Evolutionary conservation across 2,797 vertebrate genomes (phyloP).

Genomic region (Rallus crepitans): DNA sequence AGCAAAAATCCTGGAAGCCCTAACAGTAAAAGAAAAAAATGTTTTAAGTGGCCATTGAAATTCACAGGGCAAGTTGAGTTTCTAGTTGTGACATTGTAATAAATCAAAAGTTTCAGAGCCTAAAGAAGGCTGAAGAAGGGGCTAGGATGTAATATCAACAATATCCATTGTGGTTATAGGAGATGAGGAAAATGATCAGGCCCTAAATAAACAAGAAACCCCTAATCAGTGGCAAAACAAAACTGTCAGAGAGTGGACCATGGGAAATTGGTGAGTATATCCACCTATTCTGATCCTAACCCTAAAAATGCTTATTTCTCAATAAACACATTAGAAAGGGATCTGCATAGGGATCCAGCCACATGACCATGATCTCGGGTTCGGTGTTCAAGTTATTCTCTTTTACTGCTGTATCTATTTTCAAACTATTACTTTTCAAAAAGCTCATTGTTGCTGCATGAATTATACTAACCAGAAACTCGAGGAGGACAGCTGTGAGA

Average conservation of each 20-base stretch:
- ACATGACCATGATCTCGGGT: neutral
- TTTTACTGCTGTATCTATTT: neutral
- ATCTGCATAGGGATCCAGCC: neutral
- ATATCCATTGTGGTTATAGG: neutral
- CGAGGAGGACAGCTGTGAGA: neutral
- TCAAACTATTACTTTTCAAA: neutral
- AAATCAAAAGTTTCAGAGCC: neutral
- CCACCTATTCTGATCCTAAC: neutral
- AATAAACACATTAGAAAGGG: neutral
- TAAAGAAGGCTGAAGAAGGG: neutral
- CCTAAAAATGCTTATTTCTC: neutral
- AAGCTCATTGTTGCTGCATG: neutral
- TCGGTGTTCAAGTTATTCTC: neutral
- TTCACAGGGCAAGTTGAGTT: constrained; percentile 10
- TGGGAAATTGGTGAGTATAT: neutral
- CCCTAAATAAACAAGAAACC: neutral
- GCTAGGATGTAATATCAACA: neutral
- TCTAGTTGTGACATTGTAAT: neutral
- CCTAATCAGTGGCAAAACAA: neutral
- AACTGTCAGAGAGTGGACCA: neutral
- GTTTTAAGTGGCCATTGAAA: constrained; percentile 25
- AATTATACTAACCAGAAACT: neutral
- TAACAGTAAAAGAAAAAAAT: neutral
- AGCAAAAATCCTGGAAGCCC: constrained; percentile 21
- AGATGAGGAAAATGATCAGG: neutral